Percentiles rank a stretch among this genome's conserved stretches.
phyloP scores from a whole-genome alignment of 1,140 invertebrate species.

The Lordiphosa stackelbergi region DNA sequence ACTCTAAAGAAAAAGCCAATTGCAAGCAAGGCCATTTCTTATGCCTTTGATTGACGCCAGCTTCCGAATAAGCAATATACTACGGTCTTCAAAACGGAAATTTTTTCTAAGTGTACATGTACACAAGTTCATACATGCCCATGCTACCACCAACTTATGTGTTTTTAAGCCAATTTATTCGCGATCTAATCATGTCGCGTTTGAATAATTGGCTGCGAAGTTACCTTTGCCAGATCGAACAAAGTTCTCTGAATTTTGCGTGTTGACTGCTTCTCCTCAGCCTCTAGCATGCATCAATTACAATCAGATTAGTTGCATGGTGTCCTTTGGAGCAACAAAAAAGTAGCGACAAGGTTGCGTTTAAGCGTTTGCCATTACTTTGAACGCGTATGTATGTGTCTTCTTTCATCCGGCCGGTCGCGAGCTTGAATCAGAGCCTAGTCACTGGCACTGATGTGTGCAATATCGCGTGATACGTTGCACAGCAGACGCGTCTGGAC shows the following conservation, averaged over 20 bases:
- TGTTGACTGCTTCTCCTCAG: constrained; percentile 26
- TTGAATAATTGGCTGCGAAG: constrained; percentile 59
- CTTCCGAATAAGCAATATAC: no score
- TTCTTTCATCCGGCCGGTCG: no score
- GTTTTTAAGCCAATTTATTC: constrained; percentile 53
- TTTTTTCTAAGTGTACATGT: background rate
- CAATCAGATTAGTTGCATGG: constrained; percentile 69
- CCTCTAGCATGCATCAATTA: constrained; percentile 64
- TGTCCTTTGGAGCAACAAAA: constrained; percentile 22
- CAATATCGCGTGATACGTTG: no score
- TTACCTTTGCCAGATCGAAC: constrained; percentile 34
- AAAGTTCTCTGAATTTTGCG: constrained; percentile 43
- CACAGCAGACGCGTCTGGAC: no score
- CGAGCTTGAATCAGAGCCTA: no score
- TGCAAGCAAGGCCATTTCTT: no score
- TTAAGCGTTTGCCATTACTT: constrained; percentile 20
- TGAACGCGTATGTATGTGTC: constrained; percentile 7
- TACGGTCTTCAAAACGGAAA: no score
- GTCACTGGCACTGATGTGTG: no score
- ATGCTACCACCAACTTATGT: constrained; percentile 26
- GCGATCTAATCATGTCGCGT: constrained; percentile 53
- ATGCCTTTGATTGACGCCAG: no score
- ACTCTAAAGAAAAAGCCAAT: no score
- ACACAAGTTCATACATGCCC: constrained; percentile 20
- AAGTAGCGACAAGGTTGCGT: constrained; percentile 14